Base-by-base conservation (phyloP, 2,888 invertebrate genomes). In the Agrilus cyanescens region DNA sequence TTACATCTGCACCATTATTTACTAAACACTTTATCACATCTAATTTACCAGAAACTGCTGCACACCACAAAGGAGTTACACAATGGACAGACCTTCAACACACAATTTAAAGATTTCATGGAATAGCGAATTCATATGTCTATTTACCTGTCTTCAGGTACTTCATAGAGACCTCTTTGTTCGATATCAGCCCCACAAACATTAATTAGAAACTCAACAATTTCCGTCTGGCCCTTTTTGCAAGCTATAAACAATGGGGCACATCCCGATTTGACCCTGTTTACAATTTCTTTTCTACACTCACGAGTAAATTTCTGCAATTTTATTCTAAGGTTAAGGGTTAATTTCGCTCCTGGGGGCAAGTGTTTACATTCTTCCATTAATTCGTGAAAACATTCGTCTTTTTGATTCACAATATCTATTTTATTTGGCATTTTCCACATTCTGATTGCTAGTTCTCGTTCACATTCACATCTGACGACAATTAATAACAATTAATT, bases 31-130 rank as follows among this genome's bases (percentile, higher is more conserved):
- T 80, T 39, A 93, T 79, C 50, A 87, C 82, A 33, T 74, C 71
- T 12, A 89, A 63, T 52, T 82, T 82, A 12, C 90, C 90, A 5
- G 85, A 82, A 2, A 93, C 93, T 4, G 90, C 85, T 2, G 93
- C 90, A 69, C 85, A 85, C 94, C 94, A 94, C 45, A 94, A 70
- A 20, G 93, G 90, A 12, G 90, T 88, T 3, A 88, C 91, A 57
- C 74, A 74, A 69, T 91, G 91, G 50, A 78, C 76, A 29, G 82
- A 77, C 56, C 75, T 68, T 49, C 31, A 51, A 60, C 53, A 38
- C 34, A 37, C 30, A 14, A 8, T 33, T 4, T 16, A 12, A 12
- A 30, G 18, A 15, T 40, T n/a, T n/a, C n/a, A n/a, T 29, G 25
- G 20, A n/a, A 29, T 15, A 37, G 18, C 14, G 20, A 14, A 31